Conservation (phyloP, 2,888 invertebrate species). For the Allacma fusca region DNA sequence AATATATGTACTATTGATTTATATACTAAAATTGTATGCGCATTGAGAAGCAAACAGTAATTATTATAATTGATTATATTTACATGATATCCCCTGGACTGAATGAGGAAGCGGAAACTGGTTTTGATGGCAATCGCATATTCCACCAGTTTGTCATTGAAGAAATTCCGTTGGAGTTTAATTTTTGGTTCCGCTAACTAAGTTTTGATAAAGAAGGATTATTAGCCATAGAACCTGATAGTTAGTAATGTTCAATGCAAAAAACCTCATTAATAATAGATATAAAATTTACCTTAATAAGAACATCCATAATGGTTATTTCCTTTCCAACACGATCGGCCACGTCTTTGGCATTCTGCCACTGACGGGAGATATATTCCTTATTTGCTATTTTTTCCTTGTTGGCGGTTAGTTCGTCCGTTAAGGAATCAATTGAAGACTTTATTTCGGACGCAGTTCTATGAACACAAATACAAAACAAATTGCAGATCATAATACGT, state of each 20-base stretch:
- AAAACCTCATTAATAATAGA: too few species aligned
- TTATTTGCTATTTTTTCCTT: constrained; percentile 25
- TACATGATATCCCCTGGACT: background rate
- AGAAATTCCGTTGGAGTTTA: background rate
- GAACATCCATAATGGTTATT: constrained; percentile 12
- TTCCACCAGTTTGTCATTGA: background rate
- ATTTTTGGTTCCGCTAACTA: constrained; percentile 5
- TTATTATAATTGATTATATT: too few species aligned
- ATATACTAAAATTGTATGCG: too few species aligned
- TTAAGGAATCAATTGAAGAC: constrained; percentile 1
- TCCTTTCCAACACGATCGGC: constrained; percentile 27
- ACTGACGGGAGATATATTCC: background rate
- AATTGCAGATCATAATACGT: too few species aligned
- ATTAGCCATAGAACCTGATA: too few species aligned
- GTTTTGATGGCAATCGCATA: constrained; percentile 2
- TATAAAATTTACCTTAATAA: constrained; percentile 29
- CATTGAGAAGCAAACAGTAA: too few species aligned
- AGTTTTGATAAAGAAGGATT: background rate
- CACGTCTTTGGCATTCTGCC: constrained; percentile 15
- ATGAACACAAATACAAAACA: too few species aligned
- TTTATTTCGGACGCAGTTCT: constrained; percentile 38
- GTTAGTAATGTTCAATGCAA: too few species aligned
- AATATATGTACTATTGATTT: too few species aligned
- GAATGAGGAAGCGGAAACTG: constrained; percentile 14
- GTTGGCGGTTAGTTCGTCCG: constrained; percentile 28